Percentiles rank a stretch among this genome's conserved stretches.
Evolutionary conservation across 2,113 vertebrate genomes (phyloP).

Genomic region (Salvelinus alpinus): DNA sequence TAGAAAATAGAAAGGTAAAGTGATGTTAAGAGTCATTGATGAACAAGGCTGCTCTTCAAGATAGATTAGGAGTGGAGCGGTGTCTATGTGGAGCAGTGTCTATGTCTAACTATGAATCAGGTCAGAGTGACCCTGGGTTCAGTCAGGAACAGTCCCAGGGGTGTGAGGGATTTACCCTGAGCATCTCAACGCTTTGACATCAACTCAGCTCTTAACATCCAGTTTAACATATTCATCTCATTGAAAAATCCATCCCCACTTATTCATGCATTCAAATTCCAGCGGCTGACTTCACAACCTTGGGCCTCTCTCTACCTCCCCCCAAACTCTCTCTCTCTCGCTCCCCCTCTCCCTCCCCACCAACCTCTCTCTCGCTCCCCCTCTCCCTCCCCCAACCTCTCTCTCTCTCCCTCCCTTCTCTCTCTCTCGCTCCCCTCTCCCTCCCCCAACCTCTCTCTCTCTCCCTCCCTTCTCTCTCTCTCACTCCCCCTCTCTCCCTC

Average conservation of each 20-base stretch:
- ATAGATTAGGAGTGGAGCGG: background rate
- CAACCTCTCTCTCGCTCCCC: background rate
- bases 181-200: conserved; percentile 2
- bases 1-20: conserved; percentile 21
- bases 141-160: conserved; percentile 3
- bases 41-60: background rate
- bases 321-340: background rate
- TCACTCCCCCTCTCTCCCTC: too few relatives aligned
- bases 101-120: background rate
- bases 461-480: background rate
- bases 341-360: too few relatives aligned
- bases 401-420: background rate
- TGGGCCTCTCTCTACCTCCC: conserved; percentile 13
- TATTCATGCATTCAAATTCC: conserved; percentile 14
- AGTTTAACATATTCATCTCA: conserved; percentile 13
- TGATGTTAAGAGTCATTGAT: background rate
- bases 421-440: background rate
- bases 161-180: conserved; percentile 4
- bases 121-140: conserved; percentile 4
- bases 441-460: background rate
- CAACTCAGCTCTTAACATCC: conserved; percentile 24
- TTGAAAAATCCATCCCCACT: conserved; percentile 4
- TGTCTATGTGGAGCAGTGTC: background rate
- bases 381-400: background rate
- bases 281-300: conserved; percentile 1